Conservation (phyloP, 2,888 invertebrate species). For the Lacanobia wlatinum region DNA sequence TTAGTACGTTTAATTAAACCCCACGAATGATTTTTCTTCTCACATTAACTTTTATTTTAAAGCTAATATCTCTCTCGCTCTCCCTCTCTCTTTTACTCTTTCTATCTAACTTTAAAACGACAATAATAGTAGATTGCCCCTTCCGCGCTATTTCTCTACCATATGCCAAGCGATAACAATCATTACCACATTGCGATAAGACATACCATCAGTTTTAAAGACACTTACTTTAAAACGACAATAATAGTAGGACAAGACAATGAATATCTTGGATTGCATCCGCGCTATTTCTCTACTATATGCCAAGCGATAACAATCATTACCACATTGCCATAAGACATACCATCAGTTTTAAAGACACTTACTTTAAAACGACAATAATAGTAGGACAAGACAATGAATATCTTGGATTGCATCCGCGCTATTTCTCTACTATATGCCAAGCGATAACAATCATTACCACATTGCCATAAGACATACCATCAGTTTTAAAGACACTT, state of each 20-base stretch:
- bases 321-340: background rate
- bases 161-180: slow-evolving; percentile 4
- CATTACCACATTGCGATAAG: background rate
- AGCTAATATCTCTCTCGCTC: background rate
- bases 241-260: background rate
- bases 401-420: no score
- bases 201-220: background rate
- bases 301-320: slow-evolving; percentile 6
- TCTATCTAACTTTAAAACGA: background rate
- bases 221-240: background rate
- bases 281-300: background rate
- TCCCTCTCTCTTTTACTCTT: no score
- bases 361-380: background rate
- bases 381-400: no score
- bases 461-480: background rate
- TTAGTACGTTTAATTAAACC: background rate
- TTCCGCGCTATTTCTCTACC: background rate
- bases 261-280: no score
- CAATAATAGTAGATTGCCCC: background rate
- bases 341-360: background rate
- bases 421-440: background rate
- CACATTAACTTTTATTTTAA: background rate
- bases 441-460: slow-evolving; percentile 6
- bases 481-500: background rate
- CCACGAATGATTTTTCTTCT: background rate